phyloP scores from a whole-genome alignment of 35 echinoderm and acorn worm genomes.

The Ophioderma brevispina region DNA sequence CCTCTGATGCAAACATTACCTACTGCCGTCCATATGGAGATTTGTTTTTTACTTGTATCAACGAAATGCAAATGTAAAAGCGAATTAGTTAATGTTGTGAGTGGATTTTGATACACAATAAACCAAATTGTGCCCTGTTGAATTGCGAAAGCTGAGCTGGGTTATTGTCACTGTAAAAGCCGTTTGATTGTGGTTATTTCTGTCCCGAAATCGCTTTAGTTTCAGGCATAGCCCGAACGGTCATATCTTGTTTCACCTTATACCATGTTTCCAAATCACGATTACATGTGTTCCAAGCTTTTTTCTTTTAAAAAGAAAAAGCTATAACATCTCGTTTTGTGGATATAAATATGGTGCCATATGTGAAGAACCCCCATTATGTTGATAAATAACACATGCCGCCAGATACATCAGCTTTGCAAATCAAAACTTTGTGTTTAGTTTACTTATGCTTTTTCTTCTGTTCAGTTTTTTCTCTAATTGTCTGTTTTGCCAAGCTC shows the following conservation, averaged over 20 bases:
- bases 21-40: no score
- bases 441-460: neutral
- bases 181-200: neutral
- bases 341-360: neutral
- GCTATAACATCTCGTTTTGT: neutral
- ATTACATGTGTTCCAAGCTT: constrained; percentile 10
- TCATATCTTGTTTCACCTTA: constrained; percentile 4
- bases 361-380: neutral
- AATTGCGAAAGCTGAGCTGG: neutral
- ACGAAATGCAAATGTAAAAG: neutral
- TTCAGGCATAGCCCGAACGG: neutral
- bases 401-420: neutral
- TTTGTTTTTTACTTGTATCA: neutral
- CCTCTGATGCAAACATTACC: no score
- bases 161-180: constrained; percentile 10
- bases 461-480: neutral
- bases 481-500: neutral
- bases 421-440: neutral
- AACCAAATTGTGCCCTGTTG: constrained; percentile 1
- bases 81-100: constrained; percentile 7
- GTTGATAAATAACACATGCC: constrained; percentile 13
- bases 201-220: constrained; percentile 4
- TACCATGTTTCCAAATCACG: neutral
- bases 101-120: constrained; percentile 7
- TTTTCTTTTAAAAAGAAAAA: neutral